Base-by-base conservation (phyloP, 2,113 vertebrate genomes). In the Ophiodon elongatus region DNA sequence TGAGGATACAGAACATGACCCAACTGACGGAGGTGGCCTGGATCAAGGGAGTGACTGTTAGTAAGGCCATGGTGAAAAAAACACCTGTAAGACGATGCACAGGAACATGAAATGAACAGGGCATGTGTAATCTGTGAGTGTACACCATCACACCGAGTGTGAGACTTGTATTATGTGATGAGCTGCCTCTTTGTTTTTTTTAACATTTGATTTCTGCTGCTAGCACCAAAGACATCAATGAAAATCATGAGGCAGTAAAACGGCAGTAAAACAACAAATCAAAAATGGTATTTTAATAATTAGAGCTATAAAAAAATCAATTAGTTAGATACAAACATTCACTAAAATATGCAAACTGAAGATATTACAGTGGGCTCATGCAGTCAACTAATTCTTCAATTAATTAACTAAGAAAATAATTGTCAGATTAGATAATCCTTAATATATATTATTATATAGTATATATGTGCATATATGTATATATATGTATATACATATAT, bases 1-100 rank as follows among this genome's bases (percentile, higher is more conserved):
- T 90, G 33, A 91, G 56, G 43, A 90, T 2, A 39, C 82, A 74
- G 72, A 92, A 93, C 91, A 92, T 94, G 66, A 81, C n/a, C 91
- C 90, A 94, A 43, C 19, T 93, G 59, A 82, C 33, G 0, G 92
- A 91, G 35, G 59, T 17, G 37, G 89, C 83, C 73, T 93, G 87
- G 65, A 91, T 59, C 68, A 93, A 76, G 11, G 87, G 17, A 25
- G 73, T 79, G 57, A 91, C 43, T 9, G 76, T 77, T 50, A 88
- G 90, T 35, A 91, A 21, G 21, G 67, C 47, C 81, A 91, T 56
- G 57, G 86, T 82, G 62, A 5, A 5, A 62, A 17, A 52, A 91
- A 92, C 35, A 92, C 37, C 92, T 92, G 85, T 8, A 23, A 27
- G 8, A 85, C 27, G 80, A 41, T 4, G 10, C 25, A 85, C 13